phyloP scores from a whole-genome alignment of 2,888 invertebrate genomes.

The Rhaphigaster nebulosa region DNA sequence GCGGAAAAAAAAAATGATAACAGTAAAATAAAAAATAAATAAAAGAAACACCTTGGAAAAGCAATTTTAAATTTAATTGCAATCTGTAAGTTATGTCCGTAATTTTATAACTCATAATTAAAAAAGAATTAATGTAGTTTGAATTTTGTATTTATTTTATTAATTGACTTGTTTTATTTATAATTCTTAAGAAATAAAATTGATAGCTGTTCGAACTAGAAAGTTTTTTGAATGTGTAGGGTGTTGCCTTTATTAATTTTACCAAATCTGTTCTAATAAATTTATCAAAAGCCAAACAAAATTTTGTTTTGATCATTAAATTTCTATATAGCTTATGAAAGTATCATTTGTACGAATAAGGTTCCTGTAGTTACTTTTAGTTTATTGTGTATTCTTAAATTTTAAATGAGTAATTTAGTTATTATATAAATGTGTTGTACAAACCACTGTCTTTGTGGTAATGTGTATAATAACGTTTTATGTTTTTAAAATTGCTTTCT shows the following conservation, averaged over 20 bases:
- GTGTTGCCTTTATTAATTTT: background rate
- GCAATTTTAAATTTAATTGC: background rate
- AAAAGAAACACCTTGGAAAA: background rate
- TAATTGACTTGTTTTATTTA: conserved; percentile 20
- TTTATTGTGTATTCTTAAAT: conserved; percentile 46
- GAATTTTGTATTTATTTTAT: background rate
- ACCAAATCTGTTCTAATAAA: conserved; percentile 13
- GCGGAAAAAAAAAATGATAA: background rate
- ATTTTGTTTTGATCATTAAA: background rate
- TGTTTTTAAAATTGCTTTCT: conserved; percentile 45
- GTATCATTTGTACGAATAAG: conserved; percentile 30
- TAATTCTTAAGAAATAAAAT: background rate
- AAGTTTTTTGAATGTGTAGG: conserved; percentile 17
- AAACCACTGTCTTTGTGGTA: conserved; percentile 35
- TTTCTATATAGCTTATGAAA: background rate
- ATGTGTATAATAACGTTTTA: conserved; percentile 47
- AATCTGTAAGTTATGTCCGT: background rate
- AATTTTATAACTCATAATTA: background rate
- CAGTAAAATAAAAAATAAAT: too few species aligned
- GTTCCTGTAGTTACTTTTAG: conserved; percentile 49
- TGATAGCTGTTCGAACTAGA: background rate
- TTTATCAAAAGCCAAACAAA: background rate
- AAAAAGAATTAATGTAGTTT: background rate
- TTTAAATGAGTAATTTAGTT: conserved; percentile 42
- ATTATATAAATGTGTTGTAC: conserved; percentile 34